Evolutionary conservation across 2,888 invertebrate genomes (phyloP), one percentile per base, ranked within the genome.

Genomic region (Drosophila emarginata): DNA sequence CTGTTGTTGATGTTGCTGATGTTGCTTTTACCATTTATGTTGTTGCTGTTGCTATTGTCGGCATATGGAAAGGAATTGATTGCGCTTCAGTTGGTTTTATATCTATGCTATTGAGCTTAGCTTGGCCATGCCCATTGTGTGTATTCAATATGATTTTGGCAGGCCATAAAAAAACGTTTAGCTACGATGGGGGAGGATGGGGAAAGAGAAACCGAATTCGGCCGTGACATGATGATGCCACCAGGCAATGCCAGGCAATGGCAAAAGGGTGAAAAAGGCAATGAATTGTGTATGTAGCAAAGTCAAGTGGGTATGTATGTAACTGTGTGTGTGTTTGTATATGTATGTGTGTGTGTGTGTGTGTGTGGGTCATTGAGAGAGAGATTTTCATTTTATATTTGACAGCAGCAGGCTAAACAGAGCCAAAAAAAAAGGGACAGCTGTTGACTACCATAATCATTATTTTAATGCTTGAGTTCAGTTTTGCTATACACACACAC

Each of bases 101-200:
- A 11, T 23, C 32, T 53, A 4, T n/a, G n/a, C 39, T 14, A 23
- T 57, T 18, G 23, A 6, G 39, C 58, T 15, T 11, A 21, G 11
- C 59, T 50, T 28, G 12, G 18, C 40, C 59, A 32, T 28, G 28
- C 12, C 59, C 59, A 18, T 70, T 71, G 71, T 72, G 65, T 72
- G 61, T 72, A 72, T 72, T 72, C 72, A 72, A 72, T 72, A 72
- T 72, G 71, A 65, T 72, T 72, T 72, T 72, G 66, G 62, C 61
- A 66, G 72, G 72, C 72, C 72, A 62, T 66, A 66, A 72, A 72
- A 72, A 72, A 63, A 58, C 71, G 71, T 74, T 74, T 73, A 65
- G 57, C 68, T 26, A 26, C 5, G 1, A 4, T 26, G 26, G 4
- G 57, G 26, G 9, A 1, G 36, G 21, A 5, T 12, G 26, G 50